Evolutionary conservation across 2,113 vertebrate genomes (phyloP).

Genomic region (Pangasianodon gigas): DNA sequence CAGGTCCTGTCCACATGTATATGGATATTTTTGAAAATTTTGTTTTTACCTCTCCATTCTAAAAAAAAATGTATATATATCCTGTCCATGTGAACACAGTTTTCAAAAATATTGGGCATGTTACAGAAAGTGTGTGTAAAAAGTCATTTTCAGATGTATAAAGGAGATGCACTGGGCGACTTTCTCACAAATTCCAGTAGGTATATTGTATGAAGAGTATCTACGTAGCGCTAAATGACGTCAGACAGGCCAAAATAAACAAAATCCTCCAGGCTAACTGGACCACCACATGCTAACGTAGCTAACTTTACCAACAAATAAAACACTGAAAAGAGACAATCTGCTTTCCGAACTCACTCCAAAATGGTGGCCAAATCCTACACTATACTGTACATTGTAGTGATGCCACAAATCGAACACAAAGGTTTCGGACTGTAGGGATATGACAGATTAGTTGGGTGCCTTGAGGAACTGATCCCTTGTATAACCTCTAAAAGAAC

Average conservation of each 20-base stretch:
- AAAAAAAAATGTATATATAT: too few species aligned
- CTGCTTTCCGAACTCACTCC: neutral
- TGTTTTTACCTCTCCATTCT: too few species aligned
- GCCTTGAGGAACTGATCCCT: neutral
- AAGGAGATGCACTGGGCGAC: too few species aligned
- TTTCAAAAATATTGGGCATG: too few species aligned
- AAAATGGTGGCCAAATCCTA: neutral
- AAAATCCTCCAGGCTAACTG: neutral
- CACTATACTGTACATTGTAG: neutral
- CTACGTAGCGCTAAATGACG: neutral
- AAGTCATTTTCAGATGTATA: too few species aligned
- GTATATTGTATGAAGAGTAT: neutral
- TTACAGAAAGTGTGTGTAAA: neutral
- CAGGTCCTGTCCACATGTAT: neutral
- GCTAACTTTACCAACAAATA: neutral
- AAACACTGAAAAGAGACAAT: neutral
- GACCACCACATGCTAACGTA: neutral
- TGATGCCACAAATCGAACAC: neutral
- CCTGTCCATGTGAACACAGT: too few species aligned
- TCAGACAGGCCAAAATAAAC: neutral
- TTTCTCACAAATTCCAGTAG: neutral
- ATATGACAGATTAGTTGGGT: neutral
- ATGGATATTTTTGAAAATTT: neutral
- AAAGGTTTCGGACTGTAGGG: neutral
- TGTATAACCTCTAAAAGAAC: neutral